These are phyloP conservation scores for Cerastis rubricosa DNA, from an alignment of 2,888 invertebrate species.

Conservation along the genomic window DNA sequence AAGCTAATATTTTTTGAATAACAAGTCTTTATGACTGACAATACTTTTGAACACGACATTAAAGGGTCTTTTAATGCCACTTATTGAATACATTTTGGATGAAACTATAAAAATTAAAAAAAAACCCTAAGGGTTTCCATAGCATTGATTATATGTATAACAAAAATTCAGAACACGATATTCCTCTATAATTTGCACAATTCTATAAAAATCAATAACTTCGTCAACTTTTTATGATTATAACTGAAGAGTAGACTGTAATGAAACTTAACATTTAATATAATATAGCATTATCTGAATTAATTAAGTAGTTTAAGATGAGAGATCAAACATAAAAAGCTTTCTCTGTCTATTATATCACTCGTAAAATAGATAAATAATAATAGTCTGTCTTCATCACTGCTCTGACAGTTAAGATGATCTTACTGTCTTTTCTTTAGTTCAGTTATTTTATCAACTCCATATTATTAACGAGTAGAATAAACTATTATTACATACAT, in stretches of 20 bases:
- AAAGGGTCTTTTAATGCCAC: not conserved
- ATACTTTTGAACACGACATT: not conserved
- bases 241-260: not conserved
- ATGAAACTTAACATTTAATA: slow-evolving; percentile 12
- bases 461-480: not conserved
- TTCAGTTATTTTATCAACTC: not conserved
- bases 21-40: not conserved
- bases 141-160: no score
- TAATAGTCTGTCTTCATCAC: not conserved
- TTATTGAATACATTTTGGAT: not conserved
- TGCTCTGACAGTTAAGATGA: not conserved
- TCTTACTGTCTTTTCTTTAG: not conserved
- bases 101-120: not conserved
- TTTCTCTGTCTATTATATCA: slow-evolving; percentile 32
- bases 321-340: slow-evolving; percentile 15
- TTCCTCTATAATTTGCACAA: not conserved
- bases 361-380: not conserved
- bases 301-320: slow-evolving; percentile 25
- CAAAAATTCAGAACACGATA: not conserved
- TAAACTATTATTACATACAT: no score
- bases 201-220: not conserved
- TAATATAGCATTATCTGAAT: slow-evolving; percentile 21
- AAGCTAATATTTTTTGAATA: not conserved
- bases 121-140: not conserved
- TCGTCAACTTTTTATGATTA: not conserved